Conservation (phyloP, 2,888 invertebrate genomes). For the Rhabditoides inermis region DNA sequence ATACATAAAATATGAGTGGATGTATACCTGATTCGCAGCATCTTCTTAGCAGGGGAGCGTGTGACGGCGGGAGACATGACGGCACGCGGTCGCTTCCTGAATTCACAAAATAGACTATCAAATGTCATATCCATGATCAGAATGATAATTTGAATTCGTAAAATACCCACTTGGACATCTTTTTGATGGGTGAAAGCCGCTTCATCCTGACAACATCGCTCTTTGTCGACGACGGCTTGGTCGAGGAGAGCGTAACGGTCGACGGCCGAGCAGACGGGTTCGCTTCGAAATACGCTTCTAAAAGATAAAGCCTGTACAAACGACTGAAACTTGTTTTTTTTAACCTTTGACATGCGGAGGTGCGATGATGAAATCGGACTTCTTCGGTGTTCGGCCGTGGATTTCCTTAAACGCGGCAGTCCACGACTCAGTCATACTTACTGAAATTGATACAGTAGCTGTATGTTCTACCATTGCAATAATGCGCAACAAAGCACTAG, state of each 20-base stretch:
- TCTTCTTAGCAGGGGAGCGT: no score
- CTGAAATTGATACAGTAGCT: no score
- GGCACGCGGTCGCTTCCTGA: background rate
- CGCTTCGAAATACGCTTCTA: background rate
- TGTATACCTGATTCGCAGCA: no score
- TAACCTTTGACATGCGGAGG: slow-evolving; percentile 21
- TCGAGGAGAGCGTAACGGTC: background rate
- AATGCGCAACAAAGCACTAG: no score
- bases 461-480: no score
- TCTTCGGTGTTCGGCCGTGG: slow-evolving; percentile 30
- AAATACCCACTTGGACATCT: background rate
- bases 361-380: slow-evolving; percentile 19
- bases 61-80: slow-evolving; percentile 2
- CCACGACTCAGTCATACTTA: slow-evolving; percentile 21
- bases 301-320: background rate
- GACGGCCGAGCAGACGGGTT: background rate
- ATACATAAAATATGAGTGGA: no score
- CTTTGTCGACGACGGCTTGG: background rate
- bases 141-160: no score
- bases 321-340: background rate
- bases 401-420: slow-evolving; percentile 27
- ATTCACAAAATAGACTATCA: no score
- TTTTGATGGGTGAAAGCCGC: background rate
- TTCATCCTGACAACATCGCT: background rate
- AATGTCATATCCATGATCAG: no score